Percentiles rank a stretch among this genome's conserved stretches.
phyloP scores from a whole-genome alignment of 2,888 invertebrate genomes.

The Drosophila emarginata region DNA sequence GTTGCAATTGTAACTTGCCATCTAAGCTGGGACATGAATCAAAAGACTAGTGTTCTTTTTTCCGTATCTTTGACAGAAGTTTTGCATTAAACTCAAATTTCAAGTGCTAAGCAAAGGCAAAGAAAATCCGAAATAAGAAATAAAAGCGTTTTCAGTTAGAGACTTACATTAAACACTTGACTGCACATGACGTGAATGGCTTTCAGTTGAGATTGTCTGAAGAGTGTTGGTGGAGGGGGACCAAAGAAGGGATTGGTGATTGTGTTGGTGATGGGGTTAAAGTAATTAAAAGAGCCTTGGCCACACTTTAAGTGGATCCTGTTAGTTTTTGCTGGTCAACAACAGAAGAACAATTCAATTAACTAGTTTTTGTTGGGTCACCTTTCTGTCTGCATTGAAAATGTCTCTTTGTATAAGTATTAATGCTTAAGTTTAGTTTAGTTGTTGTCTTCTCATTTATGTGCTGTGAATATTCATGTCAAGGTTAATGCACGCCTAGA shows the following conservation, averaged over 20 bases:
- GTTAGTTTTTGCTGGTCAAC: slow-evolving; percentile 13
- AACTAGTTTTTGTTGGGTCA: slow-evolving; percentile 35
- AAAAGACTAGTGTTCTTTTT: not conserved
- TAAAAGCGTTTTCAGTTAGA: not conserved
- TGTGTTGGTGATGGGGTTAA: not conserved
- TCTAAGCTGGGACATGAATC: not conserved
- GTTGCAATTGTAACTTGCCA: not conserved
- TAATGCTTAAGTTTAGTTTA: not conserved
- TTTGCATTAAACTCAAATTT: slow-evolving; percentile 43
- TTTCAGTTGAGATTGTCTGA: not conserved
- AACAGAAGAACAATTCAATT: slow-evolving; percentile 37
- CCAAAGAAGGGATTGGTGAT: not conserved
- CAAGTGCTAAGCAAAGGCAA: slow-evolving; percentile 44
- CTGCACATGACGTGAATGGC: slow-evolving; percentile 31
- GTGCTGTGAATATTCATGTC: slow-evolving; percentile 62
- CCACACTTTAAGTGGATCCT: slow-evolving; percentile 16
- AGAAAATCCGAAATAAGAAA: slow-evolving; percentile 24
- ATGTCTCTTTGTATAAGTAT: not conserved
- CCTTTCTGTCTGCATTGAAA: slow-evolving; percentile 12
- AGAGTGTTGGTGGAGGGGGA: not conserved
- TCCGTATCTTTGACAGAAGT: slow-evolving; percentile 11
- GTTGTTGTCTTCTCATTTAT: slow-evolving; percentile 2
- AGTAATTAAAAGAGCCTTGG: slow-evolving; percentile 35
- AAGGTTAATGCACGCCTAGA: slow-evolving; percentile 64
- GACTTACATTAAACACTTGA: slow-evolving; percentile 47